phyloP scores from a whole-genome alignment of 2,888 invertebrate species.

The Lochmaea capreae region DNA sequence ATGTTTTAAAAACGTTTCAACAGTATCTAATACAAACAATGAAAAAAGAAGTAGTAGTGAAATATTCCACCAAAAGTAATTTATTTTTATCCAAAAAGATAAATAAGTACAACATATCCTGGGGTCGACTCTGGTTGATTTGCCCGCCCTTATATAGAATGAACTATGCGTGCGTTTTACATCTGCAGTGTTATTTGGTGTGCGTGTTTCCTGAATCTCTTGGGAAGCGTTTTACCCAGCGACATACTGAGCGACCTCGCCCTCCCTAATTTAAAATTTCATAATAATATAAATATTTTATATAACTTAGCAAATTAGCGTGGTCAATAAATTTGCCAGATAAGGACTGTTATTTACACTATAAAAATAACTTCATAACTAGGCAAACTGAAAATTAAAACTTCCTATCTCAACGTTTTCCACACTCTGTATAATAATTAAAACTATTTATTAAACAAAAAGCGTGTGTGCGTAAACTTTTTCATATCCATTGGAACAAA shows the following conservation, averaged over 20 bases:
- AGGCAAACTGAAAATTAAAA: not conserved
- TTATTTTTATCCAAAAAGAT: not conserved
- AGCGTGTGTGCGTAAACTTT: no score
- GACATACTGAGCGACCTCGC: slow-evolving; percentile 42
- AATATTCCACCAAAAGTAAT: not conserved
- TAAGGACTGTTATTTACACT: slow-evolving; percentile 34
- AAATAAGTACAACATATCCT: not conserved
- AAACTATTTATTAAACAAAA: no score
- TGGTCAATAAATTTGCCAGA: slow-evolving; percentile 41
- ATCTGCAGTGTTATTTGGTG: slow-evolving; percentile 59
- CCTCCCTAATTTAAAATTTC: slow-evolving; percentile 45
- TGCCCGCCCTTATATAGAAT: slow-evolving; percentile 53
- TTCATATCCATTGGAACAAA: no score
- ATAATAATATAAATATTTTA: slow-evolving; percentile 47
- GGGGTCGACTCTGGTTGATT: slow-evolving; percentile 38
- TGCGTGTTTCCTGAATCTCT: slow-evolving; percentile 55
- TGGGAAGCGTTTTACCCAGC: slow-evolving; percentile 45
- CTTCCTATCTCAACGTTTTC: no score
- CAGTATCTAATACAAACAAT: no score
- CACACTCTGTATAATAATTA: no score
- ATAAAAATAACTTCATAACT: slow-evolving; percentile 15
- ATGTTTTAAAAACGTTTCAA: no score
- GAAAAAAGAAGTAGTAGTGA: no score
- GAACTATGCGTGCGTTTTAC: slow-evolving; percentile 60
- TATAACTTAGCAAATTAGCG: slow-evolving; percentile 45